A percentile compares a stretch with the other conserved stretches of the same genome.
phyloP scores from a whole-genome alignment of 2,113 vertebrate genomes.

The Epinephelus cyanopodus region DNA sequence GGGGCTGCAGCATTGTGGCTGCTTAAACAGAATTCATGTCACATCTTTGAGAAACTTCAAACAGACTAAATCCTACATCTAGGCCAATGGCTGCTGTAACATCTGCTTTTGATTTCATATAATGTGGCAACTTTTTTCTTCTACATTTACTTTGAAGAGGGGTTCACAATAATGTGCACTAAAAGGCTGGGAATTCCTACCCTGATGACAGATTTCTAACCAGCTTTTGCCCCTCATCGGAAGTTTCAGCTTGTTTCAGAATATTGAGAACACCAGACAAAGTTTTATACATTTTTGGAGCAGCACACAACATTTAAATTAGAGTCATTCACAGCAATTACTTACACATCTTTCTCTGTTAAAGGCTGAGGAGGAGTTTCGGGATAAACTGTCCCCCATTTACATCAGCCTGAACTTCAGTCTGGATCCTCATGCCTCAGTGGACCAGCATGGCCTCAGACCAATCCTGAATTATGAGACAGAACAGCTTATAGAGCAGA shows the following conservation, averaged over 20 bases:
- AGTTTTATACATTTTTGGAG: neutral
- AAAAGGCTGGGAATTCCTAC: neutral
- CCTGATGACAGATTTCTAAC: neutral
- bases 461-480: conserved; percentile 90
- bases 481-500: conserved; percentile 87
- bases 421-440: conserved; percentile 84
- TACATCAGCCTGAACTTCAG: conserved; percentile 90
- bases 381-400: conserved; percentile 94
- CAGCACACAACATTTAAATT: neutral
- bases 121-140: neutral
- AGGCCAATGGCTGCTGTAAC: conserved; percentile 13
- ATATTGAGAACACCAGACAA: neutral
- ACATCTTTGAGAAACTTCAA: conserved; percentile 17
- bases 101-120: conserved; percentile 43
- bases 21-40: conserved; percentile 14
- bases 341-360: conserved; percentile 28
- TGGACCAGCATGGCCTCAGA: conserved; percentile 84
- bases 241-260: neutral
- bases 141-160: neutral
- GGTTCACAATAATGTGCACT: neutral
- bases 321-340: neutral
- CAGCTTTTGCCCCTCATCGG: neutral
- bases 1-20: conserved; percentile 4
- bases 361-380: conserved; percentile 91
- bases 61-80: conserved; percentile 7